A percentile compares a stretch with the other conserved stretches of the same genome.
These are phyloP conservation scores for Pomatostomus ruficeps DNA, from an alignment of 2,113 vertebrate species.

Conservation along the genomic window DNA sequence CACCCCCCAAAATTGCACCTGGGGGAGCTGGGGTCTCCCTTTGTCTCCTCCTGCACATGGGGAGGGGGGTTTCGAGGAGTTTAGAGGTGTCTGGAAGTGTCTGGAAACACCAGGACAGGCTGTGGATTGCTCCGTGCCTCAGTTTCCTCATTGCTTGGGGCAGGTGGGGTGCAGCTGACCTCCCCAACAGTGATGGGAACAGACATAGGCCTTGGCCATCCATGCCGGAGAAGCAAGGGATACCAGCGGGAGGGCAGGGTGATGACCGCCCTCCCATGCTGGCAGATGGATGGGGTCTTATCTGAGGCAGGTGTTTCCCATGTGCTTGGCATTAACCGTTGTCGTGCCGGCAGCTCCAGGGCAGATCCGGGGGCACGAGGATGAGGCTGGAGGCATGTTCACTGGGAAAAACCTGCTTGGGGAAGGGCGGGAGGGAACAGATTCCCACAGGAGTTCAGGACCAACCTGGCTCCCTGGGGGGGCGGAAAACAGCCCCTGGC, in stretches of 20 bases:
- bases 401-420: slow-evolving; percentile 5
- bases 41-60: background rate
- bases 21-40: too few species aligned
- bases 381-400: background rate
- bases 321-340: background rate
- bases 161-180: background rate
- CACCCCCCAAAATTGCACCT: too few species aligned
- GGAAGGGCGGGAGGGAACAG: background rate
- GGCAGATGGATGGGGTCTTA: background rate
- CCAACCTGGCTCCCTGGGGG: background rate
- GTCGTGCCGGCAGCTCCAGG: background rate
- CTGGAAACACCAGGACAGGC: background rate
- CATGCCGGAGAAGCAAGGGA: background rate
- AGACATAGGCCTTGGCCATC: fast-evolving
- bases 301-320: slow-evolving; percentile 38
- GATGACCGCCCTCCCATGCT: background rate
- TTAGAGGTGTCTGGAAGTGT: too few species aligned
- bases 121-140: background rate
- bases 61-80: fast-evolving
- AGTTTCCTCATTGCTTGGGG: background rate
- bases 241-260: background rate
- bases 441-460: slow-evolving; percentile 27
- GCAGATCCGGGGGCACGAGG: background rate
- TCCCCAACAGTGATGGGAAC: background rate
- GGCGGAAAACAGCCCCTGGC: slow-evolving; percentile 2